Percentiles rank a stretch among this genome's conserved stretches.
Evolutionary conservation across 2,113 vertebrate genomes (phyloP).

Genomic region (Ptyas mucosa): DNA sequence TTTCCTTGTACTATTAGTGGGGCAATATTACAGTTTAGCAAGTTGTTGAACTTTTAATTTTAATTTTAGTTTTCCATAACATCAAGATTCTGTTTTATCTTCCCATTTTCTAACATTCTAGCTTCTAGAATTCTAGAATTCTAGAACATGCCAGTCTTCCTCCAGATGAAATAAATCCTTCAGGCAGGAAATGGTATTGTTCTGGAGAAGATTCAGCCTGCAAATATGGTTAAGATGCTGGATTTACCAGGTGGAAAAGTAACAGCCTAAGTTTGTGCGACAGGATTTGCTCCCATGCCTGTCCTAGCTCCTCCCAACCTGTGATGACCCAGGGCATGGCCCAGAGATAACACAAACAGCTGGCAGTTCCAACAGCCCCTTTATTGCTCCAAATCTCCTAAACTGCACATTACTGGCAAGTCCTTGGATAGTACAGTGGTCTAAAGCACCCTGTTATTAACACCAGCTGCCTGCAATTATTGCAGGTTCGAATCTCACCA

Average conservation of each 20-base stretch:
- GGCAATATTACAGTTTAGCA: background rate
- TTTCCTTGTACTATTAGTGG: background rate
- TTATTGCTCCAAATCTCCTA: too few relatives aligned
- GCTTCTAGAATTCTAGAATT: background rate
- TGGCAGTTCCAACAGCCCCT: too few relatives aligned
- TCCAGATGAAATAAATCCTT: background rate
- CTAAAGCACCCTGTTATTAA: too few relatives aligned
- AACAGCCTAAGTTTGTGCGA: background rate
- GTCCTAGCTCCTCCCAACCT: background rate
- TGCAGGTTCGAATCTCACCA: too few relatives aligned
- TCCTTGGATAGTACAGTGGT: too few relatives aligned
- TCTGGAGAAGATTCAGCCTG: background rate
- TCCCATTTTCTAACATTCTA: background rate
- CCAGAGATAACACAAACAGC: too few relatives aligned
- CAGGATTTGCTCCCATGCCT: background rate
- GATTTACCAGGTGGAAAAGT: background rate
- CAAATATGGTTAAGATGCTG: background rate
- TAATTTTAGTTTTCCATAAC: background rate
- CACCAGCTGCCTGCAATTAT: too few relatives aligned
- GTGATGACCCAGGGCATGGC: too few relatives aligned
- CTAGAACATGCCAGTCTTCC: background rate
- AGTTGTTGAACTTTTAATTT: background rate
- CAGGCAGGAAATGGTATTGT: background rate
- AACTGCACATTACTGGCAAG: too few relatives aligned
- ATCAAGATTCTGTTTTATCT: background rate